phyloP scores from a whole-genome alignment of 64 coral and sea anemone genomes.

The Actinia tenebrosa region DNA sequence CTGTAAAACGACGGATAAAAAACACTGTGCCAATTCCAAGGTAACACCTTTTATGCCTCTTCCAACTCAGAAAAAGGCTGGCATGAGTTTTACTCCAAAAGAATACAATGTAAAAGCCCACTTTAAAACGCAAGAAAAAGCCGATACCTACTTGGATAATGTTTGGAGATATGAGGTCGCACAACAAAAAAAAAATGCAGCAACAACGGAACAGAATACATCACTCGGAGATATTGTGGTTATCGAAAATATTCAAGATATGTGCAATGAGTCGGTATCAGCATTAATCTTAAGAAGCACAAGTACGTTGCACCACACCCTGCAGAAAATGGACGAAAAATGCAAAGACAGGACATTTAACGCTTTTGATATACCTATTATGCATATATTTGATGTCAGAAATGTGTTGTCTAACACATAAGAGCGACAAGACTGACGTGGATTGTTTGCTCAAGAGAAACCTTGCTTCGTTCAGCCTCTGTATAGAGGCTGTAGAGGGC shows the following conservation, averaged over 20 bases:
- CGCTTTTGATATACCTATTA: constrained; percentile 11
- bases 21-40: too few relatives aligned
- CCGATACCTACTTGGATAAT: too few relatives aligned
- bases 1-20: neutral
- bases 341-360: constrained; percentile 10
- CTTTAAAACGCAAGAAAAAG: too few relatives aligned
- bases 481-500: neutral
- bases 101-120: too few relatives aligned
- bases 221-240: neutral
- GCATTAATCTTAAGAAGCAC: neutral
- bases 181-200: too few relatives aligned
- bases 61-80: too few relatives aligned
- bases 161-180: too few relatives aligned
- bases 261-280: neutral
- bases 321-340: constrained; percentile 1
- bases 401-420: neutral
- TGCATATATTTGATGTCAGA: neutral
- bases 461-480: neutral
- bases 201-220: too few relatives aligned
- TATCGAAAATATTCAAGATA: neutral
- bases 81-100: too few relatives aligned
- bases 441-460: neutral
- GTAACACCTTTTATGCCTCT: too few relatives aligned
- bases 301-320: neutral
- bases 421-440: neutral